Evolutionary conservation across 2,888 invertebrate genomes (phyloP), one percentile per base, ranked within the genome.

Genomic region (Lasioglossum leucozonium): DNA sequence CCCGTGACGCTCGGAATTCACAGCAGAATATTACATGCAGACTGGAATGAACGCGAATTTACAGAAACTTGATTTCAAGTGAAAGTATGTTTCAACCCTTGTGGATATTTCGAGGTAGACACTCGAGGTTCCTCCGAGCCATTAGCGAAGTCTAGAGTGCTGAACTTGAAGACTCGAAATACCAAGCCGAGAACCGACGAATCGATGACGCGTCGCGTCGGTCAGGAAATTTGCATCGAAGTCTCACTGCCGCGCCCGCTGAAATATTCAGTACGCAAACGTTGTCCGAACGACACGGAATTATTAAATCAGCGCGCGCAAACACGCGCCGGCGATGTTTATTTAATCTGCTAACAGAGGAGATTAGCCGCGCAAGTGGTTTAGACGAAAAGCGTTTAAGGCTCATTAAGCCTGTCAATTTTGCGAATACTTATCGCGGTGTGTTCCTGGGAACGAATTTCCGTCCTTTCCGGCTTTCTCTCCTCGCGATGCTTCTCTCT

Each of bases 341-440:
- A 55, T 18, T 34, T 8, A 65, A 37, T 37, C 22, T 4, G 30
- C 30, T 40, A 55, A 55, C 34, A n/a, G 55, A 13, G 11, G 72
- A n/a, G n/a, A 30, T 51, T 30, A 37, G 3, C 37, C 22, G 16
- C 4, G n/a, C 5, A 37, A n/a, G 13, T 16, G 13, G 0, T n/a
- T 55, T 16, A 16, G 13, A 30, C 34, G 22, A 73, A n/a, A n/a
- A 51, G 67, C 44, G 65, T 55, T 22, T 22, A 37, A 30, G 42
- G 18, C 84, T 82, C 74, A 73, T 82, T 77, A 77, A 84, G 65
- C 51, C 65, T 67, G 37, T 74, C 72, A 76, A 82, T 81, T 83
- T 82, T 62, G n/a, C 40, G 22, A 77, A 87, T 84, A 76, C 84
- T 79, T 75, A 80, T 84, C 87, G 72, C 72, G 77, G 80, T n/a